These are phyloP conservation scores for Thaumetopoea pityocampa DNA, from an alignment of 1,140 invertebrate genomes.

Conservation along the genomic window DNA sequence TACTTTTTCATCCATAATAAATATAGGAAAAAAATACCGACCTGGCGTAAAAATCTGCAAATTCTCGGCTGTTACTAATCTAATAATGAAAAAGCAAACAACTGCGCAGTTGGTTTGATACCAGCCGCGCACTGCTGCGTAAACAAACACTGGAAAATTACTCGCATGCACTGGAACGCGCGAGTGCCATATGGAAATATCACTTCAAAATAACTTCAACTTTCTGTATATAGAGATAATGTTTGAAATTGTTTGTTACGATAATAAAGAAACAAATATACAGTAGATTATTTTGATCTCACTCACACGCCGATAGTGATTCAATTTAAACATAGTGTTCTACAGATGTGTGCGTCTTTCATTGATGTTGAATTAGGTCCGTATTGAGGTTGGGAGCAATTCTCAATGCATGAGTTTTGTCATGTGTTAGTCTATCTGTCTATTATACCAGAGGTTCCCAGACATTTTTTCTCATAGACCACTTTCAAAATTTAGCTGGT, in stretches of 20 bases:
- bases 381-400: too few species aligned
- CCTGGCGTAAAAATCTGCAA: not conserved
- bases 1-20: not conserved
- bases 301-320: too few species aligned
- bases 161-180: slow-evolving; percentile 5
- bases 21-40: not conserved
- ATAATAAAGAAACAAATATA: too few species aligned
- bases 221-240: not conserved
- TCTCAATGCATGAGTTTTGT: too few species aligned
- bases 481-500: too few species aligned
- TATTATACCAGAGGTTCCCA: too few species aligned
- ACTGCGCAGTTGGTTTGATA: slow-evolving; percentile 10
- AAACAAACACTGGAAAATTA: slow-evolving; percentile 14
- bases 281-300: too few species aligned
- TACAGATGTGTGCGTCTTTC: too few species aligned
- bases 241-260: not conserved
- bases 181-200: not conserved
- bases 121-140: slow-evolving; percentile 3
- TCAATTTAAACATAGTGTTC: too few species aligned
- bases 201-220: not conserved
- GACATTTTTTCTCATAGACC: too few species aligned
- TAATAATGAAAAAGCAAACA: not conserved
- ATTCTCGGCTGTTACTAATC: slow-evolving; percentile 1
- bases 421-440: too few species aligned
- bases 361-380: too few species aligned